Base-by-base conservation (phyloP, 2,888 invertebrate genomes). In the Aphrophora alni region DNA sequence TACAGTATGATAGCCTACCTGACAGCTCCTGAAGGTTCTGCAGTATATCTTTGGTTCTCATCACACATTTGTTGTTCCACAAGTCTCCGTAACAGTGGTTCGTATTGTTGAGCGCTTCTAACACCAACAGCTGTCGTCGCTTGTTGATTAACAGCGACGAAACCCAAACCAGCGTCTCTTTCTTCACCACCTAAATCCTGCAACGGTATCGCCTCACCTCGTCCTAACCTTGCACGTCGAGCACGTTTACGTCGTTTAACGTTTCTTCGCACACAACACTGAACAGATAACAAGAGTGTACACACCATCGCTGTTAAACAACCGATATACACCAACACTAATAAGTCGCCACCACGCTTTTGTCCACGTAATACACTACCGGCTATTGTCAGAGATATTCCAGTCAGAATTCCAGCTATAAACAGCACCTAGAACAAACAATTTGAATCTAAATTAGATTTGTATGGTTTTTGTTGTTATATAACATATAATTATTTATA, bases 311-410 rank as follows among this genome's bases (percentile, higher is more conserved):
- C 91, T 0, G 92, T 89, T 71, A 93, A 88, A 82, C 91, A 89
- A 87, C 92, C 93, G 86, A 93, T 93, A 87, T 93, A 93, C 77
- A 93, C 91, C 86, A 93, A 88, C 71, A 93, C 93, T 84, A 92
- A 91, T 27, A 93, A 89, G 87, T 93, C 93, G 79, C 92, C 90
- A 85, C 92, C 92, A n/a, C 92, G 90, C 85, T 90, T 90, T 82
- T 91, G 92, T 84, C 91, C 90, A 83, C 92, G 89, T 82, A 93
- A 86, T 17, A 93, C 92, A 85, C 91, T 90, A 38, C 93, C 93
- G 82, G 93, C 93, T 85, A 93, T 92, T 84, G 92, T 92, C 83
- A 93, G 87, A 59, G 92, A 92, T 83, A 92, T 90, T 79, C 93
- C 93, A 71, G 92, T 92, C 84, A 93, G 87, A 85, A 93, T 91